phyloP scores from a whole-genome alignment of 1,140 invertebrate species.

The Microplitis mediator region DNA sequence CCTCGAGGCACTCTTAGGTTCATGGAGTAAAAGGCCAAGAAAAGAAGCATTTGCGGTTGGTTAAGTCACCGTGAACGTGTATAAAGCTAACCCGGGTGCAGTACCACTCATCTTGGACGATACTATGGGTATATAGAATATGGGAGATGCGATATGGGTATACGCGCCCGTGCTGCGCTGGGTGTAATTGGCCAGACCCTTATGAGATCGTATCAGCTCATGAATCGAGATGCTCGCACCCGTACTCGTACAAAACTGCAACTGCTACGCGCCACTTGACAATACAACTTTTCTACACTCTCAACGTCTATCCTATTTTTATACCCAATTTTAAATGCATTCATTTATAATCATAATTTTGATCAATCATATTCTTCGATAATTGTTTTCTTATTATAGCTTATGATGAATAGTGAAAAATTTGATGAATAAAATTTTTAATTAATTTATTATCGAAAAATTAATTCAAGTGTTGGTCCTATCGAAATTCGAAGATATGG shows the following conservation, averaged over 20 bases:
- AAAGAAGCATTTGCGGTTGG: background rate
- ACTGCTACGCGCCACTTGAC: conserved; percentile 31
- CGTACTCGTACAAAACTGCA: conserved; percentile 32
- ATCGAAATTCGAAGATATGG: too few species aligned
- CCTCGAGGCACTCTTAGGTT: conserved; percentile 2
- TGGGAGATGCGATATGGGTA: background rate
- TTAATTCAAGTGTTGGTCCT: too few species aligned
- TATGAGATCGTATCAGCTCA: conserved; percentile 42
- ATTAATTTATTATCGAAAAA: too few species aligned
- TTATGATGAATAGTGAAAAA: too few species aligned
- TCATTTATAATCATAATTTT: background rate
- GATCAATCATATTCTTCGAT: too few species aligned
- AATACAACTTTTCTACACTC: background rate
- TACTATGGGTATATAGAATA: too few species aligned
- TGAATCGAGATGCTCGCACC: conserved; percentile 50
- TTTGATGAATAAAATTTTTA: too few species aligned
- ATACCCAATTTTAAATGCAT: conserved; percentile 16
- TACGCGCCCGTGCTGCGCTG: conserved; percentile 26
- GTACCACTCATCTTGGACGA: background rate
- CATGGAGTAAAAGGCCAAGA: conserved; percentile 2
- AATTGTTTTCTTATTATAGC: too few species aligned
- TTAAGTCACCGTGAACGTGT: background rate
- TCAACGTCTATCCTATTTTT: background rate
- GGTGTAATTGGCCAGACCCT: conserved; percentile 47
- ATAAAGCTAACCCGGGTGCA: conserved; percentile 23